Evolutionary conservation across 2,888 invertebrate species (phyloP).

Genomic region (Acanthosepion lycidas): DNA sequence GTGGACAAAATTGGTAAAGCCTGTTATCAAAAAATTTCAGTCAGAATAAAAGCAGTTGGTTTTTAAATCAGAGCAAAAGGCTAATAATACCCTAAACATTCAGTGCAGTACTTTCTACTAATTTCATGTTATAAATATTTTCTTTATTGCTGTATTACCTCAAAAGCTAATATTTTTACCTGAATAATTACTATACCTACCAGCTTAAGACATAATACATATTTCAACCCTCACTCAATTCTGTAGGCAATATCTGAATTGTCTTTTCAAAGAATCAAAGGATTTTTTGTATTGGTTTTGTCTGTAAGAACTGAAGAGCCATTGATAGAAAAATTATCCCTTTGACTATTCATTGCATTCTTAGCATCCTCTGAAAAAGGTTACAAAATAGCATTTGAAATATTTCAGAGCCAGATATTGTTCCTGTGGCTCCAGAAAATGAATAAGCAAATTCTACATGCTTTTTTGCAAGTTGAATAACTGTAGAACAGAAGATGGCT

Average conservation of each 20-base stretch:
- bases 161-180: background rate
- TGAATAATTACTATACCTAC: background rate
- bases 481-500: background rate
- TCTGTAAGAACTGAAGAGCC: background rate
- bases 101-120: too few relatives aligned
- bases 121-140: background rate
- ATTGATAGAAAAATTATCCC: conserved; percentile 22
- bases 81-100: too few relatives aligned
- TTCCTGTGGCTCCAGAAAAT: conserved; percentile 33
- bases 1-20: too few relatives aligned
- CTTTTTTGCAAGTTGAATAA: background rate
- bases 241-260: conserved; percentile 18
- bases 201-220: background rate
- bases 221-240: background rate
- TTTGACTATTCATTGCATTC: conserved; percentile 20
- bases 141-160: background rate
- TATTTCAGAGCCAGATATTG: conserved; percentile 6
- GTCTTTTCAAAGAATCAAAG: conserved; percentile 1
- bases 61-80: too few relatives aligned
- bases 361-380: background rate
- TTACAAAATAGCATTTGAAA: conserved; percentile 8
- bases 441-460: conserved; percentile 21
- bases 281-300: background rate
- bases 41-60: too few relatives aligned
- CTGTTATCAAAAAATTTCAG: too few relatives aligned